Evolutionary conservation across 2,888 invertebrate genomes (phyloP).

Genomic region (Nomada flava): DNA sequence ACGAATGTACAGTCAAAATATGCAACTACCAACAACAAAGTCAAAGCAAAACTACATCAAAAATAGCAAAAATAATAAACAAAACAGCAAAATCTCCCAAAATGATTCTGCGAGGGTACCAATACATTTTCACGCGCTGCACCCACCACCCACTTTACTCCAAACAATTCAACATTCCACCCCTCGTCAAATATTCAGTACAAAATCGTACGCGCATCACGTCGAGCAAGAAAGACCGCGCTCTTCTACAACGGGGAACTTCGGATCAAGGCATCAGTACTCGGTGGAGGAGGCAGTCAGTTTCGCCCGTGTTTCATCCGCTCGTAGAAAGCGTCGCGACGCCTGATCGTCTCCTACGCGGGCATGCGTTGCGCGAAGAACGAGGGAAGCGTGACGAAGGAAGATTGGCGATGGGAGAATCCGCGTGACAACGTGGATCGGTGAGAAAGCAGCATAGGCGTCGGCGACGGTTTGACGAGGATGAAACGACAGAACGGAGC

Average conservation of each 20-base stretch:
- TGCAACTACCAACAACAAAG: no score
- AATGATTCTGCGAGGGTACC: no score
- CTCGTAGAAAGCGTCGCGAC: conserved; percentile 38
- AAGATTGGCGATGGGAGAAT: conserved; percentile 24
- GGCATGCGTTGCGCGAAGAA: conserved; percentile 32
- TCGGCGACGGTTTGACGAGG: conserved; percentile 69
- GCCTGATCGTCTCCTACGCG: not conserved
- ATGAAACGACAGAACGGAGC: conserved; percentile 75
- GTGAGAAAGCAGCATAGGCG: conserved; percentile 56
- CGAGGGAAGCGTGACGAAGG: conserved; percentile 39
- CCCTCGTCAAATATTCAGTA: not conserved
- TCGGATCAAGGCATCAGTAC: conserved; percentile 83
- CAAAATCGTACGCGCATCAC: not conserved
- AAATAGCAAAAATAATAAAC: no score
- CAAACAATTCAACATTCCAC: not conserved
- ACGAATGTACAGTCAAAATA: no score
- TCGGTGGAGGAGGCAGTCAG: conserved; percentile 74
- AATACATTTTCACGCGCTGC: no score
- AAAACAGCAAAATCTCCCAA: no score
- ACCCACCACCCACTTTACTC: not conserved
- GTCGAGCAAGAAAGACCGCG: conserved; percentile 68
- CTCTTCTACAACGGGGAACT: conserved; percentile 79
- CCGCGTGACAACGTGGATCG: conserved; percentile 47
- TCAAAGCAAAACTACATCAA: no score
- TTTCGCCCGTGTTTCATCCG: conserved; percentile 21